Base-by-base conservation (phyloP, 2,888 invertebrate species). In the Branchipolynoe longqiensis region DNA sequence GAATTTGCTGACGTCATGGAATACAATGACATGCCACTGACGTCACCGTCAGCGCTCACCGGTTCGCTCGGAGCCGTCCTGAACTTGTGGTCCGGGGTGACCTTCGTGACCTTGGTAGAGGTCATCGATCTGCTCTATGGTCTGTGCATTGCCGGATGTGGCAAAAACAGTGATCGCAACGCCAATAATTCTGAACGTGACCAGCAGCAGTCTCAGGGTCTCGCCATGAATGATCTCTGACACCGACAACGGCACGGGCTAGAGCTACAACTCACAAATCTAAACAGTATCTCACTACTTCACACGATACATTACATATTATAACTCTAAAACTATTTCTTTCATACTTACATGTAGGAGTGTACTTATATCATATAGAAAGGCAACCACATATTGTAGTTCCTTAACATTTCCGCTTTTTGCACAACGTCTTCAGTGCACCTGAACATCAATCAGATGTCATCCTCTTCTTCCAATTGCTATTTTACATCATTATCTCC, bases 71-170 rank as follows among this genome's bases (percentile, higher is more conserved):
- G 78, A 22, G 78, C 78, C 18, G 78, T 78, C n/a, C 33, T 78
- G 18, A 78, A 78, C 78, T 33, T 78, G 28, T 78, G 78, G 78
- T 78, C 78, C 0, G 78, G 78, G 14, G 78, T 78, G 41, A 78
- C 78, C 25, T 78, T 78, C 28, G 78, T 78, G 78, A 78, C 78
- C 54, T 78, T 78, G 54, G 78, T 78, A 31, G 78, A 78, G 31
- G 78, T 78, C 28, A 78, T 78, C 1, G 78, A 78, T 48, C 54
- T 78, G 0, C 78, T 78, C 2, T 78, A 78, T 22, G 48, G 78
- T 28, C 78, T 78, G 28, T 78, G 78, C 28, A 78, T 48, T 1
- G 78, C 54, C 28, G 25, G 31, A 25, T 78, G 78, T 41, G 78
- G 54, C 41, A 41, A 78, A 31, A 78, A 54, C 41, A 78, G 48